phyloP scores from a whole-genome alignment of 2,888 invertebrate genomes.

The Melinaea menophilus region DNA sequence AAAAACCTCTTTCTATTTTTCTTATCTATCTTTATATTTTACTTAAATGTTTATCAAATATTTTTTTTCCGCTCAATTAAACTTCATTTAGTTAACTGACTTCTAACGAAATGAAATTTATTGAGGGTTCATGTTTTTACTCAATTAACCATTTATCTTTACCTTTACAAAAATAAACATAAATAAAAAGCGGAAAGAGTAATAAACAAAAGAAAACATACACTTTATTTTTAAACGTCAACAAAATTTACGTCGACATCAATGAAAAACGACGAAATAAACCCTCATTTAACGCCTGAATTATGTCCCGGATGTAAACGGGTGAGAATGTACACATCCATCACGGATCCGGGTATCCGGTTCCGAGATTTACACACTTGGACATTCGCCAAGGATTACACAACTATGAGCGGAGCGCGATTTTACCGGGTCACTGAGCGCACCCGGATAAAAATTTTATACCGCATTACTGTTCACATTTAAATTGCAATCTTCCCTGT shows the following conservation, averaged over 20 bases:
- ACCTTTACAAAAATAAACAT: no score
- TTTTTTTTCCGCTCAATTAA: no score
- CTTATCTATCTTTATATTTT: no score
- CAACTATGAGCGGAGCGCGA: conserved; percentile 13
- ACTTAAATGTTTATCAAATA: no score
- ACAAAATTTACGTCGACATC: neutral
- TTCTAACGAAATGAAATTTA: no score
- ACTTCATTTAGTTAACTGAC: no score
- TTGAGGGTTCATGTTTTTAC: no score
- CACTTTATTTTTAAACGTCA: neutral
- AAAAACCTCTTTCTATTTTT: no score
- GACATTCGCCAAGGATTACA: conserved; percentile 22
- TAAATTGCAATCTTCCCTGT: conserved; percentile 9
- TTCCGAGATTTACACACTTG: conserved; percentile 26
- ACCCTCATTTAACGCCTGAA: conserved; percentile 19
- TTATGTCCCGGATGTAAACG: conserved; percentile 15
- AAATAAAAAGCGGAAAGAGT: no score
- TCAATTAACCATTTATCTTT: no score
- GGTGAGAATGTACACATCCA: conserved; percentile 19
- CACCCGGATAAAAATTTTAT: conserved; percentile 23
- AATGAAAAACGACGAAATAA: neutral
- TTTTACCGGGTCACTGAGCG: conserved; percentile 31
- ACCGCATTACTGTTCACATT: conserved; percentile 23
- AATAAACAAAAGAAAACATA: no score
- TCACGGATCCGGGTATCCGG: conserved; percentile 29